A percentile compares a stretch with the other conserved stretches of the same genome.
These are phyloP conservation scores for Papilio dardanus DNA, from an alignment of 1,140 invertebrate species.

Conservation along the genomic window DNA sequence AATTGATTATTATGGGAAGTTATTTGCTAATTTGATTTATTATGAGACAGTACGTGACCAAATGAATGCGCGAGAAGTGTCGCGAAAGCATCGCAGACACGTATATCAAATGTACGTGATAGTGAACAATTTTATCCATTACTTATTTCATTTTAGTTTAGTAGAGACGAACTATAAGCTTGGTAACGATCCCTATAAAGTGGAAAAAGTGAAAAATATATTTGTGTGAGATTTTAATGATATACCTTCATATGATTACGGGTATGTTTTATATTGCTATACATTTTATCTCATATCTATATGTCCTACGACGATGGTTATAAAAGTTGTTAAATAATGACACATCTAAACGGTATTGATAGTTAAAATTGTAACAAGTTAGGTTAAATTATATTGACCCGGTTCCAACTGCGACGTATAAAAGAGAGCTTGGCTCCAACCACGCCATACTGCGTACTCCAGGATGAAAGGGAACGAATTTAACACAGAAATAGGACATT, in stretches of 20 bases:
- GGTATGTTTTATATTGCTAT: background rate
- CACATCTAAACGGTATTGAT: background rate
- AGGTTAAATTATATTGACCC: constrained; percentile 44
- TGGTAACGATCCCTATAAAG: background rate
- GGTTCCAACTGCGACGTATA: constrained; percentile 58
- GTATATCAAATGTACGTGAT: constrained; percentile 46
- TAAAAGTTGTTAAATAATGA: too few relatives aligned
- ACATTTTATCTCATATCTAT: background rate
- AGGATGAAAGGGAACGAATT: constrained; percentile 76
- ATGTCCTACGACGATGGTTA: background rate
- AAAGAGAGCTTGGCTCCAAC: constrained; percentile 79
- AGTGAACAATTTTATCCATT: constrained; percentile 31
- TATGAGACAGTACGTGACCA: constrained; percentile 43
- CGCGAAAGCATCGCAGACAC: constrained; percentile 39
- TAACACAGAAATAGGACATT: constrained; percentile 39
- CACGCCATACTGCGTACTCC: constrained; percentile 78
- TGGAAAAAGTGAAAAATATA: background rate
- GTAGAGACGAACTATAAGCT: background rate
- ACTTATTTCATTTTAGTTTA: background rate
- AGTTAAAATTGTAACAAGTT: constrained; percentile 15
- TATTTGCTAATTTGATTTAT: constrained; percentile 24
- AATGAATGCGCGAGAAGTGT: constrained; percentile 30
- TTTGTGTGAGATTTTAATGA: constrained; percentile 6
- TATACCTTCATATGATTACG: background rate
- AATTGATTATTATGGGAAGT: constrained; percentile 8